phyloP scores from a whole-genome alignment of 1,140 invertebrate species.

The Agrypnia vestita region DNA sequence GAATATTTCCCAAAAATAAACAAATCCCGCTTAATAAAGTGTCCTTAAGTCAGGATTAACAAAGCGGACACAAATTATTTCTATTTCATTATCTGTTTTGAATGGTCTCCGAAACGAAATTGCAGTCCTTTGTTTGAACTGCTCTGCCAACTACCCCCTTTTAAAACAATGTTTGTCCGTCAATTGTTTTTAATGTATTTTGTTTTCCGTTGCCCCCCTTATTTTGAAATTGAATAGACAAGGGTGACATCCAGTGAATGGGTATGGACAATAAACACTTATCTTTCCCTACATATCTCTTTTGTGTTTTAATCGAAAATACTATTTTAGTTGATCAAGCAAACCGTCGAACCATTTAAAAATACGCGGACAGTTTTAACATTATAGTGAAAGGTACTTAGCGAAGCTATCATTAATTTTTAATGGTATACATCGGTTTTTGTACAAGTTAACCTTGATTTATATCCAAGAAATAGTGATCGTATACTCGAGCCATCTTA shows the following conservation, averaged over 20 bases:
- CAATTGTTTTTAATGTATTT: conserved; percentile 54
- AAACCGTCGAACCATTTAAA: not conserved
- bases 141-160: conserved; percentile 3
- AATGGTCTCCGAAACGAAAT: conserved; percentile 13
- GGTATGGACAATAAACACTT: conserved; percentile 48
- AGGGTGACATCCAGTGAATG: conserved; percentile 49
- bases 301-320: conserved; percentile 41
- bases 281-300: conserved; percentile 48
- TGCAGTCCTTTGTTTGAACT: conserved; percentile 21
- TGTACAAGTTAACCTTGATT: too few relatives aligned
- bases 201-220: conserved; percentile 32
- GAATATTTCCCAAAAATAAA: conserved; percentile 4
- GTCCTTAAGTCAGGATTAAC: conserved; percentile 11
- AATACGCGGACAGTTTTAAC: too few relatives aligned
- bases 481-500: too few relatives aligned
- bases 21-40: conserved; percentile 7
- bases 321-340: not conserved
- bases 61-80: conserved; percentile 18
- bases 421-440: too few relatives aligned
- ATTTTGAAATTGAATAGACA: conserved; percentile 53
- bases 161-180: conserved; percentile 39
- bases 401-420: too few relatives aligned
- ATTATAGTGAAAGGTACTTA: too few relatives aligned
- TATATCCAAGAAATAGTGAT: too few relatives aligned
- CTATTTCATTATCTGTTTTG: conserved; percentile 6